phyloP scores from a whole-genome alignment of 2,113 vertebrate species.

The Eulemur rufifrons region DNA sequence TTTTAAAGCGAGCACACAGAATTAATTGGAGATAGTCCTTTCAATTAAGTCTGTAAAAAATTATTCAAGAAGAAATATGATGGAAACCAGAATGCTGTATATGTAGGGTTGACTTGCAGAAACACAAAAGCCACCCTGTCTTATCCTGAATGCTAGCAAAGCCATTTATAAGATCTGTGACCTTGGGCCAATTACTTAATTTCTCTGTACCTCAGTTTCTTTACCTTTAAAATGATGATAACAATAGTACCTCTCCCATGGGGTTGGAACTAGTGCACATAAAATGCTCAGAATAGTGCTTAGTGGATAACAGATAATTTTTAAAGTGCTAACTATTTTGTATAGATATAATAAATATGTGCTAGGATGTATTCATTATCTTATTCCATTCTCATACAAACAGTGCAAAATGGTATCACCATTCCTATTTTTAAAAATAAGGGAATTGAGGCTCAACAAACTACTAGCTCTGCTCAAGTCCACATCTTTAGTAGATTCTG shows the following conservation, averaged over 20 bases:
- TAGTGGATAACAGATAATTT: background rate
- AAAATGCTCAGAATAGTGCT: background rate
- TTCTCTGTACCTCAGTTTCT: background rate
- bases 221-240: background rate
- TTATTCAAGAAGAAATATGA: background rate
- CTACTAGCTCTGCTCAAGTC: background rate
- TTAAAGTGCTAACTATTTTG: background rate
- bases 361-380: background rate
- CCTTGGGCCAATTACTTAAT: background rate
- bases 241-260: background rate
- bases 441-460: background rate
- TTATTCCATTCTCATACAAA: background rate
- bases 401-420: background rate
- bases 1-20: background rate
- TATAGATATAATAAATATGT: background rate
- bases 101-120: background rate
- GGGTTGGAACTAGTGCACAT: background rate
- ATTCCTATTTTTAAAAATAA: background rate
- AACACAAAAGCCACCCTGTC: background rate
- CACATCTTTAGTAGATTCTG: background rate
- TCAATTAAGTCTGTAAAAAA: background rate
- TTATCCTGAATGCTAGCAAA: background rate
- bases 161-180: background rate
- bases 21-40: background rate
- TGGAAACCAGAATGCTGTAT: background rate